Conservation (phyloP, 2,888 invertebrate species). For the Pheosia tremula region DNA sequence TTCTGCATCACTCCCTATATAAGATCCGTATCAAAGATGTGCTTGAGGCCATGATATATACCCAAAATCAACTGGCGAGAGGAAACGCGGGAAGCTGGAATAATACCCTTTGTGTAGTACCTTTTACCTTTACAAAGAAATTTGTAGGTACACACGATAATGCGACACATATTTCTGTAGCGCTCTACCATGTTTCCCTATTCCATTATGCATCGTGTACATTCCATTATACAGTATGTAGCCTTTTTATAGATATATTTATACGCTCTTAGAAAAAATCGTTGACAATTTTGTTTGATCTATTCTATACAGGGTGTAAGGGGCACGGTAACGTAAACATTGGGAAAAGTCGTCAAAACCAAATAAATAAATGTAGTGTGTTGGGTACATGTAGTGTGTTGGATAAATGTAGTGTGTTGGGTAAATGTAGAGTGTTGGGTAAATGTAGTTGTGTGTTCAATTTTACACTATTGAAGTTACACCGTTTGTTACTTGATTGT, state of each 20-base stretch:
- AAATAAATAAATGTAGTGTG: too few relatives aligned
- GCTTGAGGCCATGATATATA: background rate
- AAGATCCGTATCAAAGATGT: background rate
- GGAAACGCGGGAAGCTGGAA: background rate
- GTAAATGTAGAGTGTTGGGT: too few relatives aligned
- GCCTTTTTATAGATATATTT: too few relatives aligned
- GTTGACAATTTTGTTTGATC: too few relatives aligned
- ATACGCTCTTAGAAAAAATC: too few relatives aligned
- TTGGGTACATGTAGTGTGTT: too few relatives aligned
- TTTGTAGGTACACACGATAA: background rate
- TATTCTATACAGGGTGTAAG: too few relatives aligned
- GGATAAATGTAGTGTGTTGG: too few relatives aligned
- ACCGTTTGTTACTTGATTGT: background rate
- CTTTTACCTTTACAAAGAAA: background rate
- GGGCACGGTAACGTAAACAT: background rate
- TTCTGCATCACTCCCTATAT: too few relatives aligned
- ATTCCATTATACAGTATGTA: background rate
- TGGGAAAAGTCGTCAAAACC: too few relatives aligned
- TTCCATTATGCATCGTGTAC: slow-evolving; percentile 2
- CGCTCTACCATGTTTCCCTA: background rate
- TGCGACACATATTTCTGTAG: background rate
- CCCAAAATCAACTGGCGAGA: slow-evolving; percentile 1
- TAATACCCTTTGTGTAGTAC: background rate
- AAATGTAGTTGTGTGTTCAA: too few relatives aligned
- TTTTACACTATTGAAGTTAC: background rate